Base-by-base conservation (phyloP, 2,113 vertebrate genomes). In the Lepisosteus oculatus region DNA sequence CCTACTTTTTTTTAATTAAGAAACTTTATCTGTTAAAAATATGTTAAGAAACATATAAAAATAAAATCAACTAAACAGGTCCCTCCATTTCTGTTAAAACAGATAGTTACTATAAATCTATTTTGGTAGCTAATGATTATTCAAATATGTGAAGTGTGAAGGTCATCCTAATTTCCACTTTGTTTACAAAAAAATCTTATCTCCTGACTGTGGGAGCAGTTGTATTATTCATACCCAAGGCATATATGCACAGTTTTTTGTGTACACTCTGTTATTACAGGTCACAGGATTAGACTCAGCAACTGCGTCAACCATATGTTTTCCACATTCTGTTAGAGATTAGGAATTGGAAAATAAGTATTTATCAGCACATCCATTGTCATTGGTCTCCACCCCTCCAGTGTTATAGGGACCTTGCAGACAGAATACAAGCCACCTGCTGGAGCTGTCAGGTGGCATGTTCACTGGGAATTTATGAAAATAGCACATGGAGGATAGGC, bases 271-370 rank as follows among this genome's bases (percentile, higher is more conserved):
- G 45, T 70, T 15, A 41, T 61, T 15, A 55, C 57, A 65, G 56
- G 6, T 65, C 42, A 41, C 72, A 9, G 51, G 41, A 44, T 69
- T 66, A 55, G 1, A 0, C 8, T 13, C 41, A 54, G 77, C 68
- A 71, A 47, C 75, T 2, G 64, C 66, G 12, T 14, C 57, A 43
- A 9, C 72, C 79, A 75, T 80, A 70, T 83, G 78, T 79, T 78
- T 29, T 14, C 68, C 42, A 3, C 62, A 51, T 74, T 78, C 69
- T 74, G 76, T 82, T 85, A 74, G 55, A 56, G 47, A 55, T 54
- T 3, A 43, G 74, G 78, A 77, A 72, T 77, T 84, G 74, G 61
- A 86, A 80, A 72, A 80, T 75, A 79, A 64, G 76, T 82, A 75
- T 81, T 83, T 78, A 74, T 80, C 69, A 62, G 82, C 71, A 69